phyloP scores from a whole-genome alignment of 2,888 invertebrate species.

The Phoronis australis region DNA sequence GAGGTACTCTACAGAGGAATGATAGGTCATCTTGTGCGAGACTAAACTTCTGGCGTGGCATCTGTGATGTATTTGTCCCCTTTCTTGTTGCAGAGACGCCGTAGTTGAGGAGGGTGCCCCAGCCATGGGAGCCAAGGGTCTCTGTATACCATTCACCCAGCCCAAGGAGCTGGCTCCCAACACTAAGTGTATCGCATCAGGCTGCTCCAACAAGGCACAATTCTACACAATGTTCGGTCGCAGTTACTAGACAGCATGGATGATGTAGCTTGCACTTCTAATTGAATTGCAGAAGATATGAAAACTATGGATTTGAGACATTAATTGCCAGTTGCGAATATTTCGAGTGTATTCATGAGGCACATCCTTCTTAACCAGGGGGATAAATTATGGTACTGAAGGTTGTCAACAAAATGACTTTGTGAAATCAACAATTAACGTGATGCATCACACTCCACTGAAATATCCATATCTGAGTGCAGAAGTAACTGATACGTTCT shows the following conservation, averaged over 20 bases:
- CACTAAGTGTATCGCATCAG: constrained; percentile 81
- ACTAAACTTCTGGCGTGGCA: too few relatives aligned
- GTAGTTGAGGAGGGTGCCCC: constrained; percentile 71
- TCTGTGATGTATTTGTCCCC: background rate
- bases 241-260: constrained; percentile 73
- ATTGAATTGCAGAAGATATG: background rate
- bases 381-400: too few relatives aligned
- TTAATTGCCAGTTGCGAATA: background rate
- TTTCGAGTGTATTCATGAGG: background rate
- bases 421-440: background rate
- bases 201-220: constrained; percentile 73
- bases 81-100: constrained; percentile 58
- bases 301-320: too few relatives aligned
- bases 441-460: too few relatives aligned
- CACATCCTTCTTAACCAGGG: too few relatives aligned
- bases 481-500: too few relatives aligned
- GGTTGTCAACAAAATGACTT: too few relatives aligned
- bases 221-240: constrained; percentile 90
- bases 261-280: too few relatives aligned
- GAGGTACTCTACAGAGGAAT: too few relatives aligned
- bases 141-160: constrained; percentile 95
- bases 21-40: too few relatives aligned
- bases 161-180: constrained; percentile 57
- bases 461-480: too few relatives aligned
- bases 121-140: constrained; percentile 96